These are phyloP conservation scores for Magallana gigas DNA, from an alignment of 1,140 invertebrate species.

Conservation along the genomic window DNA sequence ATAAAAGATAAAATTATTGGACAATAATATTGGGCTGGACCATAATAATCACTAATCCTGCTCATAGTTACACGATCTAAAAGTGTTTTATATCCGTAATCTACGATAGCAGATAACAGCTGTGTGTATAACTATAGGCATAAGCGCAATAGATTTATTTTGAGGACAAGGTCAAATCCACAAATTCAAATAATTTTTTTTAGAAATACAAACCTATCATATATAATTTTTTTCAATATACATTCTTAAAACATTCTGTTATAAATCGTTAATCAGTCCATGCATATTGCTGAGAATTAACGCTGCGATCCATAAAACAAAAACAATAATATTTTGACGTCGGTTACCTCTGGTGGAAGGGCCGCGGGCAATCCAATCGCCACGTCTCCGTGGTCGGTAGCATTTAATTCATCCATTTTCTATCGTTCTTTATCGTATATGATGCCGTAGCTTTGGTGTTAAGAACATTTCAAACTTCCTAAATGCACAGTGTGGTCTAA, in stretches of 20 bases:
- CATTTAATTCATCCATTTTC: constrained; percentile 84
- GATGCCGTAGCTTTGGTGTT: constrained; percentile 36
- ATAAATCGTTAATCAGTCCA: too few species aligned
- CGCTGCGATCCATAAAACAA: not conserved
- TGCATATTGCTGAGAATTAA: too few species aligned
- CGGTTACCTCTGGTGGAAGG: constrained; percentile 83
- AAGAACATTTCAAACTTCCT: constrained; percentile 17
- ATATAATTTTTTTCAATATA: too few species aligned
- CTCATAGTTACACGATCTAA: not conserved
- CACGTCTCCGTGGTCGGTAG: constrained; percentile 85
- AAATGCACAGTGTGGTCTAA: constrained; percentile 33
- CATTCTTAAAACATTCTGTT: too few species aligned
- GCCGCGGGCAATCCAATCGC: constrained; percentile 74
- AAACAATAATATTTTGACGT: not conserved
- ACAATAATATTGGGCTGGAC: too few species aligned
- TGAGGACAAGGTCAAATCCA: too few species aligned
- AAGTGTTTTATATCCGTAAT: not conserved
- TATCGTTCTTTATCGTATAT: constrained; percentile 30
- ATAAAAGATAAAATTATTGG: too few species aligned
- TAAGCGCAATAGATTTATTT: too few species aligned
- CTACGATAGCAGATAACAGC: constrained; percentile 9
- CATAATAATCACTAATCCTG: too few species aligned
- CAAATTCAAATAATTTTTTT: too few species aligned
- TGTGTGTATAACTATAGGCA: not conserved
- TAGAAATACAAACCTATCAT: too few species aligned